phyloP scores from a whole-genome alignment of 2,113 vertebrate species.

The Natator depressus region DNA sequence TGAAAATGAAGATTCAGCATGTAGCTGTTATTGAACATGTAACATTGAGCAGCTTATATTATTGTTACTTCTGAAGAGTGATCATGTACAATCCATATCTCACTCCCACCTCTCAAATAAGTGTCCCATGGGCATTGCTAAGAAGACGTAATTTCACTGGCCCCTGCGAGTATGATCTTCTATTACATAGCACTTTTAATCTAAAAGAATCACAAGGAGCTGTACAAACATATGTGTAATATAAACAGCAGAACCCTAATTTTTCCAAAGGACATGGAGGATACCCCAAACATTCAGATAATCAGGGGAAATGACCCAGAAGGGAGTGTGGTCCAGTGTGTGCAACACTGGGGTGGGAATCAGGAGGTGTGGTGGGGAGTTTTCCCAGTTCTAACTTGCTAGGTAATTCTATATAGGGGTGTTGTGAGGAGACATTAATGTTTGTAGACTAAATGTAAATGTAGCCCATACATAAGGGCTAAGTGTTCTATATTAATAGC shows the following conservation, averaged over 20 bases:
- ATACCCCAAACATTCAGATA: neutral
- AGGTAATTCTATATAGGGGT: neutral
- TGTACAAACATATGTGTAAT: neutral
- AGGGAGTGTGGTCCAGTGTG: neutral
- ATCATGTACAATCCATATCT: neutral
- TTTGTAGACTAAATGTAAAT: neutral
- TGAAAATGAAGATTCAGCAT: neutral
- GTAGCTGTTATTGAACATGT: neutral
- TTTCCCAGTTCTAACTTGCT: neutral
- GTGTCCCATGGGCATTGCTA: neutral
- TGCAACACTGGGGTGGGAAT: neutral
- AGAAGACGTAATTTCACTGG: accelerated
- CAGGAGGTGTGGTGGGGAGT: neutral
- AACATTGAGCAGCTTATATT: neutral
- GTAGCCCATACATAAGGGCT: neutral
- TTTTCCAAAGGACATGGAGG: neutral
- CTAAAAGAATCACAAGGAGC: neutral
- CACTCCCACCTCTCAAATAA: neutral
- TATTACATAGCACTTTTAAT: neutral
- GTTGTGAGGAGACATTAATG: neutral
- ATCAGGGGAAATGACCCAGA: neutral
- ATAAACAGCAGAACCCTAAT: neutral
- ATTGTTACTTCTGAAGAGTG: neutral
- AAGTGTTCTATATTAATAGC: neutral
- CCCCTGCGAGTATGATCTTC: neutral